phyloP scores from a whole-genome alignment of 2,797 vertebrate species.

The Bradypodion pumilum region DNA sequence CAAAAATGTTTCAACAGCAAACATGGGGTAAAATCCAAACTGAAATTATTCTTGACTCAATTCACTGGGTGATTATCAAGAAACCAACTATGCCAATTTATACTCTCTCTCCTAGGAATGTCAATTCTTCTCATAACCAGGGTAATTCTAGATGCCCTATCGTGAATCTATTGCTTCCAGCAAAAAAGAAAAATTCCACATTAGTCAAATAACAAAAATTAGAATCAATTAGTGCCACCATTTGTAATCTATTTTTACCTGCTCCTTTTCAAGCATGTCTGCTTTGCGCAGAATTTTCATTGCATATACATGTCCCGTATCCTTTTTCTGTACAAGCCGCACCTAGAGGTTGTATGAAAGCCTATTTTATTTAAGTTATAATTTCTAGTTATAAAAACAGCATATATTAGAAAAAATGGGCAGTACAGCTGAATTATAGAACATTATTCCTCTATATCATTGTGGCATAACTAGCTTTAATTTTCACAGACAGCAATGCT shows the following conservation, averaged over 20 bases:
- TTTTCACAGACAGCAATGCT: not conserved
- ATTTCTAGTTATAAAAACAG: not conserved
- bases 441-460: not conserved
- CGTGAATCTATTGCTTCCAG: not conserved
- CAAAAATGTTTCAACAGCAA: fast-evolving
- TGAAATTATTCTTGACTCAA: not conserved
- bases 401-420: not conserved
- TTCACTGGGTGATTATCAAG: not conserved
- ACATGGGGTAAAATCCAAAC: not conserved
- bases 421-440: not conserved
- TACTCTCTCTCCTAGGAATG: not conserved
- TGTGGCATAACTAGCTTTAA: not conserved
- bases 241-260: slow-evolving; percentile 74
- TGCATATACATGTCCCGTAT: slow-evolving; percentile 96
- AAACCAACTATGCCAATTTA: not conserved
- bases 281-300: slow-evolving; percentile 99
- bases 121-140: slow-evolving; percentile 19
- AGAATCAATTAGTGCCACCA: not conserved
- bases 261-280: slow-evolving; percentile 98
- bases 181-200: slow-evolving; percentile 21
- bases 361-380: not conserved
- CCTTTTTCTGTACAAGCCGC: slow-evolving; percentile 97
- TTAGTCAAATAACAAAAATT: not conserved
- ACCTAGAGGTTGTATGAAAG: slow-evolving; percentile 77
- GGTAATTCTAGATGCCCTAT: slow-evolving; percentile 4